These are phyloP conservation scores for Macrosteles quadrilineatus DNA, from an alignment of 1,140 invertebrate genomes.

Conservation along the genomic window DNA sequence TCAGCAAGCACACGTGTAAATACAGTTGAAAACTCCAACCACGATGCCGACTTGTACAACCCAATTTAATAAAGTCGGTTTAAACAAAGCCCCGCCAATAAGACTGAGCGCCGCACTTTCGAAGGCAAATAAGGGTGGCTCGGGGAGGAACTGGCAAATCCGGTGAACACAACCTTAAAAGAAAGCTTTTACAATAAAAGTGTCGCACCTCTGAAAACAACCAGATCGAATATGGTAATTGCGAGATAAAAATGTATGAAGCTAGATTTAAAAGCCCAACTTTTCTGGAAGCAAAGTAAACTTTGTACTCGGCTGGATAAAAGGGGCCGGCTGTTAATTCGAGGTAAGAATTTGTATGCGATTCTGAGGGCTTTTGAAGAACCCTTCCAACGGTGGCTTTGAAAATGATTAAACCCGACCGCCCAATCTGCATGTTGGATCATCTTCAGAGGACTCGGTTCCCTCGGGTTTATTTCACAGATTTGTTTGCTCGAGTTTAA, in stretches of 20 bases:
- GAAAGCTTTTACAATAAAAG: conserved; percentile 23
- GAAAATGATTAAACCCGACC: too few species aligned
- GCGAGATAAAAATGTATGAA: conserved; percentile 22
- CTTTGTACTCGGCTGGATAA: conserved; percentile 17
- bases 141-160: neutral
- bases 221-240: conserved; percentile 18
- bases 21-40: too few species aligned
- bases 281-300: conserved; percentile 21
- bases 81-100: too few species aligned
- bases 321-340: conserved; percentile 11
- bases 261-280: conserved; percentile 22
- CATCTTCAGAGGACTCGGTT: too few species aligned
- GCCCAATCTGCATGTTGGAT: too few species aligned
- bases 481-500: too few species aligned
- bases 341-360: conserved; percentile 20
- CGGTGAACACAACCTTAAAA: neutral
- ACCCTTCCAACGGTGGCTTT: conserved; percentile 7
- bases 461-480: too few species aligned
- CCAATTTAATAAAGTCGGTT: too few species aligned
- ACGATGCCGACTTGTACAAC: too few species aligned
- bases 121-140: conserved; percentile 14
- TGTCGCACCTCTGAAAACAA: conserved; percentile 21
- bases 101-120: neutral
- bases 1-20: too few species aligned
- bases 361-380: conserved; percentile 19